Percentiles rank a stretch among this genome's conserved stretches.
These are phyloP conservation scores for Amphiduros pacificus DNA, from an alignment of 2,888 invertebrate genomes.

Conservation along the genomic window DNA sequence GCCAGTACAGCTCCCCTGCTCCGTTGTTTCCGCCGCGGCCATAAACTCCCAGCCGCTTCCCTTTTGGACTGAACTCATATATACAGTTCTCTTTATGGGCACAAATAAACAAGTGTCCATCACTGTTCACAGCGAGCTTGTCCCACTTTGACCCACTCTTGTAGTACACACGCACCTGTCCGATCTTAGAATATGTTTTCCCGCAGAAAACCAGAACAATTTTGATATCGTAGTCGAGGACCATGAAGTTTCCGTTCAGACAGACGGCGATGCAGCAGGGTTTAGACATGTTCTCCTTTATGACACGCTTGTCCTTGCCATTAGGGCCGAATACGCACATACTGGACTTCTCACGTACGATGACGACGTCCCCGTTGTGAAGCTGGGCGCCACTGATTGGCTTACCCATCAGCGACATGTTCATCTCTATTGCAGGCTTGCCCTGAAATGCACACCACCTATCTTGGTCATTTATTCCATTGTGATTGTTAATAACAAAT, in stretches of 20 bases:
- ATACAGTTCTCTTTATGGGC: constrained; percentile 19
- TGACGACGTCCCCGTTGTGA: constrained; percentile 15
- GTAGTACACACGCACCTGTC: constrained; percentile 12
- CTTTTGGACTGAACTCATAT: constrained; percentile 21
- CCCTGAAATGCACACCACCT: too few species aligned
- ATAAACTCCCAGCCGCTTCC: constrained; percentile 14
- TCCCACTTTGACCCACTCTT: constrained; percentile 22
- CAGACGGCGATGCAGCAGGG: constrained; percentile 17
- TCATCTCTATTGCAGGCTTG: background rate
- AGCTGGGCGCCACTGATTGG: constrained; percentile 2
- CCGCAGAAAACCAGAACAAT: constrained; percentile 11
- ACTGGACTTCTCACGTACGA: constrained; percentile 21
- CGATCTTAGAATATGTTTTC: constrained; percentile 10
- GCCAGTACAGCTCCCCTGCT: constrained; percentile 24
- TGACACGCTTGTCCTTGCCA: constrained; percentile 14
- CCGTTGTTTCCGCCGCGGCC: constrained; percentile 21
- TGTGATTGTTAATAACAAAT: too few species aligned
- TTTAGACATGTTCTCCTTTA: constrained; percentile 16
- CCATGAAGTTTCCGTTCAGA: constrained; percentile 9
- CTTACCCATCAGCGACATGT: constrained; percentile 16
- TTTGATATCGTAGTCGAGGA: constrained; percentile 19
- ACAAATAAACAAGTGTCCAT: constrained; percentile 20
- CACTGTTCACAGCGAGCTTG: constrained; percentile 17
- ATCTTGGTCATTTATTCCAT: too few species aligned
- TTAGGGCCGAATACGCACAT: constrained; percentile 18